These are phyloP conservation scores for Rhopalosiphum nymphaeae DNA, from an alignment of 2,888 invertebrate genomes.

Conservation along the genomic window DNA sequence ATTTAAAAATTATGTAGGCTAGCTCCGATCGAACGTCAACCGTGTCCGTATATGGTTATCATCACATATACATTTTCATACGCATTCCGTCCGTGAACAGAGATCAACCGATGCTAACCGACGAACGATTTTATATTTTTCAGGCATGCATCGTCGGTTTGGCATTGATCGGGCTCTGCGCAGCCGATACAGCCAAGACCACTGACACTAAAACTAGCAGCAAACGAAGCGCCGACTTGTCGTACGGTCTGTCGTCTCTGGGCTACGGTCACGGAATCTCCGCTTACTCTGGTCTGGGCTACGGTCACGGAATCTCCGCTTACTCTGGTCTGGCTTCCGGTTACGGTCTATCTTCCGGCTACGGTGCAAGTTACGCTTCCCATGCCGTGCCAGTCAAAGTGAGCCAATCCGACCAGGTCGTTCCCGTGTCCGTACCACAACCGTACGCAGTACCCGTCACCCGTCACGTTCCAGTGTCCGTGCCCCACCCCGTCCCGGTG, in stretches of 20 bases:
- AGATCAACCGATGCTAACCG: not conserved
- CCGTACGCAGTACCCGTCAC: slow-evolving; percentile 66
- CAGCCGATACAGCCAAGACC: slow-evolving; percentile 23
- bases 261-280: not conserved
- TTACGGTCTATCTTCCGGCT: slow-evolving; percentile 24
- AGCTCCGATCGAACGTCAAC: not conserved
- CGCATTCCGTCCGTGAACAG: too few species aligned
- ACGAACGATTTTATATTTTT: not conserved
- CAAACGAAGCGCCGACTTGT: slow-evolving; percentile 41
- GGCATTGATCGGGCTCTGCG: slow-evolving; percentile 52
- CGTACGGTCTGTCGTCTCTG: not conserved
- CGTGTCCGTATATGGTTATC: not conserved
- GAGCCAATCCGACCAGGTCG: slow-evolving; percentile 64
- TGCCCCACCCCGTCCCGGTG: slow-evolving; percentile 66
- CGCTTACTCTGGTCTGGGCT: not conserved
- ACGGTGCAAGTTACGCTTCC: slow-evolving; percentile 2
- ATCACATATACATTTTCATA: not conserved
- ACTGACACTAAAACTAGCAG: not conserved
- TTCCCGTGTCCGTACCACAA: slow-evolving; percentile 66
- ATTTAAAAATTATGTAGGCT: not conserved
- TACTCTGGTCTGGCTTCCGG: not conserved
- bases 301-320: not conserved
- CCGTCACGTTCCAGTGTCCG: slow-evolving; percentile 66
- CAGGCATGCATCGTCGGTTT: slow-evolving; percentile 46
- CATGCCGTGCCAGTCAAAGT: slow-evolving; percentile 51